These are phyloP conservation scores for Melangyna quadrimaculata DNA, from an alignment of 2,888 invertebrate genomes.

Conservation along the genomic window DNA sequence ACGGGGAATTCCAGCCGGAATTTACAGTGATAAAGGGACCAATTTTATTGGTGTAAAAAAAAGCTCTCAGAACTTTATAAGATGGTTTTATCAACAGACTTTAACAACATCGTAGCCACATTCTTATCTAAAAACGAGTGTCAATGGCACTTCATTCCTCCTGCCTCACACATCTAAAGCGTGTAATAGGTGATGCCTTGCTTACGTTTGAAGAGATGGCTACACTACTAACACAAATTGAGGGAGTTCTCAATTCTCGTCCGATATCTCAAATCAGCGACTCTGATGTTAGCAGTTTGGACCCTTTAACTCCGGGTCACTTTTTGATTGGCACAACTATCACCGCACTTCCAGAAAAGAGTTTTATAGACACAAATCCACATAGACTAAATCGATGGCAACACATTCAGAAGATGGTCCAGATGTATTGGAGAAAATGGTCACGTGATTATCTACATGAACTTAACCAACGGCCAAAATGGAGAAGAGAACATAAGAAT, in stretches of 20 bases:
- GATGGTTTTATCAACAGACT: not conserved
- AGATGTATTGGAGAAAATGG: conserved; percentile 21
- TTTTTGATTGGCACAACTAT: not conserved
- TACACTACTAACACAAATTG: conserved; percentile 17
- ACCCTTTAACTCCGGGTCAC: conserved; percentile 5
- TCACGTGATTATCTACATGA: conserved; percentile 38
- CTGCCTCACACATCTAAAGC: conserved; percentile 20
- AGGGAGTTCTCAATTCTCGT: conserved; percentile 10
- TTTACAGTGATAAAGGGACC: conserved; percentile 13
- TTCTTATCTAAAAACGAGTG: conserved; percentile 17
- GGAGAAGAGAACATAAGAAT: not conserved
- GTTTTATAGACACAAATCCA: conserved; percentile 7
- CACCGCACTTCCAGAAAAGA: conserved; percentile 8
- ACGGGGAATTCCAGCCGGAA: conserved; percentile 17
- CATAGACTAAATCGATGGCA: conserved; percentile 2
- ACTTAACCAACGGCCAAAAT: not conserved
- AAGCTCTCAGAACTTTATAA: conserved; percentile 18
- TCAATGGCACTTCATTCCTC: conserved; percentile 40
- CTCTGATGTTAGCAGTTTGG: not conserved
- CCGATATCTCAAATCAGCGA: conserved; percentile 20
- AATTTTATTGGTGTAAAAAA: conserved; percentile 20
- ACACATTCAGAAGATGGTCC: not conserved
- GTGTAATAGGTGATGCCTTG: conserved; percentile 11
- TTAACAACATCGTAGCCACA: not conserved
- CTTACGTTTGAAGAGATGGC: conserved; percentile 33